Conservation (phyloP, 1,140 invertebrate species). For the Trichomalopsis sarcophagae region DNA sequence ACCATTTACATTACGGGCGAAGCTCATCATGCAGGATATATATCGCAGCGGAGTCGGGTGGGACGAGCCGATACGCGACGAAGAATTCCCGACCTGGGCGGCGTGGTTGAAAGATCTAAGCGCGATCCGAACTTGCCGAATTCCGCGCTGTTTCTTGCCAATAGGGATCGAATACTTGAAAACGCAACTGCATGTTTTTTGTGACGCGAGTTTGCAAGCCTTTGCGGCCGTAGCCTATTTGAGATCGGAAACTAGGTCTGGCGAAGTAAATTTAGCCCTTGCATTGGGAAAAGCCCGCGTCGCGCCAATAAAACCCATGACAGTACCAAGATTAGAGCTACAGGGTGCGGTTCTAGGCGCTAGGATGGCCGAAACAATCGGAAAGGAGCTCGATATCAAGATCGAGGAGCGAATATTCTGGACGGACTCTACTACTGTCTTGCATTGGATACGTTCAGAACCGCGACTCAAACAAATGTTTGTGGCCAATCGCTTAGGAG, state of each 20-base stretch:
- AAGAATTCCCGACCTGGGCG: background rate
- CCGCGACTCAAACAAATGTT: constrained; percentile 41
- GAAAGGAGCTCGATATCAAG: background rate
- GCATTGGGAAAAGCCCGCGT: too few relatives aligned
- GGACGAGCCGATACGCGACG: background rate
- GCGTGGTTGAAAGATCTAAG: background rate
- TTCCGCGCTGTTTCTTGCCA: constrained; percentile 1
- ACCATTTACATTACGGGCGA: constrained; percentile 42
- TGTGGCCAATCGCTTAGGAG: constrained; percentile 64
- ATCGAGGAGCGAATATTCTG: constrained; percentile 48
- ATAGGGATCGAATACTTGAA: too few relatives aligned
- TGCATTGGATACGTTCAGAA: constrained; percentile 60
- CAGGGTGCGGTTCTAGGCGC: constrained; percentile 66
- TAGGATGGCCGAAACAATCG: constrained; percentile 15
- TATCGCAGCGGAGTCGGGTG: constrained; percentile 8
- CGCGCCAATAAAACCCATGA: constrained; percentile 51
- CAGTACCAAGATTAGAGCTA: constrained; percentile 70
- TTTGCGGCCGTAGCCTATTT: too few relatives aligned
- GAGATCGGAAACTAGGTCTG: too few relatives aligned
- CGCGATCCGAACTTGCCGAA: background rate
- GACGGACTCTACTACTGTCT: constrained; percentile 62
- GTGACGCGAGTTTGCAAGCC: too few relatives aligned
- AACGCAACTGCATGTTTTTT: too few relatives aligned
- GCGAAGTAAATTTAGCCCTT: too few relatives aligned
- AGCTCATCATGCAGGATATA: constrained; percentile 55